Evolutionary conservation across 2,797 vertebrate genomes (phyloP).

Genomic region (Syncerus caffer): DNA sequence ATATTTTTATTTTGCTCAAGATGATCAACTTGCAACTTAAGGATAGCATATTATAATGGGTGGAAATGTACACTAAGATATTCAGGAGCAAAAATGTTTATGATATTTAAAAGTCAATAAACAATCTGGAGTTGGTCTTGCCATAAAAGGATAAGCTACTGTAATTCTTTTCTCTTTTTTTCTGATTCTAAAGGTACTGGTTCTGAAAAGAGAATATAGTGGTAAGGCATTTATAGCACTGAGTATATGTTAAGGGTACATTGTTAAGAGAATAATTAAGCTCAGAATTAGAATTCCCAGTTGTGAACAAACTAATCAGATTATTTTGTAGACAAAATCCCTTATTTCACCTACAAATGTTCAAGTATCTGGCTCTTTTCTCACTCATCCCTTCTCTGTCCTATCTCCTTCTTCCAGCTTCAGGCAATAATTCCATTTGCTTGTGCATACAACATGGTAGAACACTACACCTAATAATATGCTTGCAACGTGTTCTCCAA

Average conservation of each 20-base stretch:
- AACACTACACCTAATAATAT: background rate
- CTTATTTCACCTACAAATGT: background rate
- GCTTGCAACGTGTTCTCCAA: background rate
- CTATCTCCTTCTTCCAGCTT: slow-evolving; percentile 44
- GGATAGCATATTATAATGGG: background rate
- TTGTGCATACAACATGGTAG: background rate
- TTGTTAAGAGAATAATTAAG: background rate
- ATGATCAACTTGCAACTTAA: background rate
- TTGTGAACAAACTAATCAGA: background rate
- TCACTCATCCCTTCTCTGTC: slow-evolving; percentile 38
- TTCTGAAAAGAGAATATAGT: background rate
- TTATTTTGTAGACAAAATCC: background rate
- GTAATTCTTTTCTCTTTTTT: background rate
- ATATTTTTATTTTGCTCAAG: background rate
- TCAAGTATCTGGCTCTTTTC: background rate
- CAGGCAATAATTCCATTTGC: slow-evolving; percentile 21
- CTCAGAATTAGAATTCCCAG: background rate
- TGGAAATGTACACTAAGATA: background rate
- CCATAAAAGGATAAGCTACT: background rate
- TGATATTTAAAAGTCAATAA: slow-evolving; percentile 24
- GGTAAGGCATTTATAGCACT: background rate
- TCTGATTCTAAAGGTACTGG: background rate
- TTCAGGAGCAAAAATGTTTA: background rate
- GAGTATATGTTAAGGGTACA: background rate
- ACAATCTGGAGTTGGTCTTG: background rate